Base-by-base conservation (phyloP, 2,113 vertebrate genomes). In the Pogona vitticeps region DNA sequence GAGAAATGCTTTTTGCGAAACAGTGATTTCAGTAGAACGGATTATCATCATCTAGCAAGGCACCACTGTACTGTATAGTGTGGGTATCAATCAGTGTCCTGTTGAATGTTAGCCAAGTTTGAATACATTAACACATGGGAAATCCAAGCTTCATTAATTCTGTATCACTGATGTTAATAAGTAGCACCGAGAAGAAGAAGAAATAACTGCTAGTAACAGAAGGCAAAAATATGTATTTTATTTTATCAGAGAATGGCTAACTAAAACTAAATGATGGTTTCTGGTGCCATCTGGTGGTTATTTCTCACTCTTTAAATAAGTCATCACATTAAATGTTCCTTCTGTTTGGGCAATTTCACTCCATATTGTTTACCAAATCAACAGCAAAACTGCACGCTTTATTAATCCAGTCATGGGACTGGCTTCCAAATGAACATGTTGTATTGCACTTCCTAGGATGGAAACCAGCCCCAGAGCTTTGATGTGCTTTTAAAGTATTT, bases 281-380 rank as follows among this genome's bases (percentile, higher is more conserved):
- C 17, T 82, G 85, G 18, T 67, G 85, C 85, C 71, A 81, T 76
- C 85, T 87, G 40, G 70, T 82, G 85, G 85, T 14, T 82, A n/a
- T 15, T 56, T 46, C 59, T 65, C 36, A 21, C 26, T 76, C 14
- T 76, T 86, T 63, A 63, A 65, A 75, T 21, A 65, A 31, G 38
- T 63, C 42, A 21, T 6, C 18, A 76, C 28, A 72, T 46, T 21
- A 23, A n/a, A 31, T 20, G 63, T 76, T 14, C 36, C 12, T 7
- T 42, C 18, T 2, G 2, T 42, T 17, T 61, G 70, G 38, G 40
- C 7, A 40, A 40, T 13, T 56, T 80, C 17, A 20, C 6, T 31
- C 36, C 36, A 21, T 42, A 52, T 15, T 67, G 20, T 68, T 68
- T 63, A 68, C 46, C 31, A 68, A 67, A 40, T 33, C 9, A 52